Evolutionary conservation across 2,113 vertebrate species (phyloP).

Genomic region (Platichthys flesus): DNA sequence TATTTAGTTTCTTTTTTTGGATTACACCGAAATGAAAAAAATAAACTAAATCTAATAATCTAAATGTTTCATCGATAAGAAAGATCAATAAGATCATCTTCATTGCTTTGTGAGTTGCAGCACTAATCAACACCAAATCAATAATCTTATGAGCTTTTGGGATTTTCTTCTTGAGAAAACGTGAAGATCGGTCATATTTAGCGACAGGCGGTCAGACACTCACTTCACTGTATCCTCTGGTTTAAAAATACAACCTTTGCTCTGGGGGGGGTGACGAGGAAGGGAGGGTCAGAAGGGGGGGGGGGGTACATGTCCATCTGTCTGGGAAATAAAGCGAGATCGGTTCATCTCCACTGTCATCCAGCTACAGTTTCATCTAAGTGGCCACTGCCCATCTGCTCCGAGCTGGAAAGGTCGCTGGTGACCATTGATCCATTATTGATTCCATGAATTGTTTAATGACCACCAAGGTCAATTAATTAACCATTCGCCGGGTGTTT

Average conservation of each 20-base stretch:
- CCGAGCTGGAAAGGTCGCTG: conserved; percentile 58
- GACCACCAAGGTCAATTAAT: conserved; percentile 74
- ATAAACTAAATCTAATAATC: not conserved
- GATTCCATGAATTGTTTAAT: conserved; percentile 76
- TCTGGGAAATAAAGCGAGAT: conserved; percentile 53
- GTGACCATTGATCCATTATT: conserved; percentile 77
- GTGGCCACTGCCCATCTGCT: conserved; percentile 74
- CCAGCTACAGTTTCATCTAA: conserved; percentile 69
- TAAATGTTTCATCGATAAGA: not conserved
- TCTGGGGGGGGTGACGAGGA: no score
- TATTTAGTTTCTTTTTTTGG: no score
- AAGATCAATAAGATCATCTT: not conserved
- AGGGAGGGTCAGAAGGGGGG: not conserved
- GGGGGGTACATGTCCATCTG: conserved; percentile 71
- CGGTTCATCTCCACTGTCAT: conserved; percentile 63
- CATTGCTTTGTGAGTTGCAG: not conserved
- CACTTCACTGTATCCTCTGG: conserved; percentile 45
- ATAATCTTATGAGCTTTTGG: not conserved
- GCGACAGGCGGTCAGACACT: not conserved
- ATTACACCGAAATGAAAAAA: not conserved
- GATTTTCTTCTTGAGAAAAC: not conserved
- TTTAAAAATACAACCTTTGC: conserved; percentile 52
- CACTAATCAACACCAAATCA: not conserved
- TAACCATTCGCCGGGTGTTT: conserved; percentile 69
- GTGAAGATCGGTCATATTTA: not conserved